Percentiles rank a stretch among this genome's conserved stretches.
Conservation (phyloP, 1,140 invertebrate species). For the Gonatopus flavifemur region DNA sequence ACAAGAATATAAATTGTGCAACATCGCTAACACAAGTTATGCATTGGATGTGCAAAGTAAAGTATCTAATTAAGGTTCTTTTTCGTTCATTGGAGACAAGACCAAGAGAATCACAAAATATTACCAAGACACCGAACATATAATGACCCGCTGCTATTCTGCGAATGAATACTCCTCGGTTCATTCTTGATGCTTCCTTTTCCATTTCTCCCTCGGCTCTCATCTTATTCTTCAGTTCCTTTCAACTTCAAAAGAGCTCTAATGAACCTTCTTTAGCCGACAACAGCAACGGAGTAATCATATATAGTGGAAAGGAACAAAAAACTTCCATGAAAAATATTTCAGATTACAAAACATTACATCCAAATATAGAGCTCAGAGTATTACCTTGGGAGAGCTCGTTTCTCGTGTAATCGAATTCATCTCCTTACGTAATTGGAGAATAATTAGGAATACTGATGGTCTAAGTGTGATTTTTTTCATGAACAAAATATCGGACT, state of each 20-base stretch:
- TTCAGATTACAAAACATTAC: too few relatives aligned
- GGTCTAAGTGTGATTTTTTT: too few relatives aligned
- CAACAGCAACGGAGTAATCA: too few relatives aligned
- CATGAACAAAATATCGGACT: too few relatives aligned
- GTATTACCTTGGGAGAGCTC: not conserved
- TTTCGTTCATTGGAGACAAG: not conserved
- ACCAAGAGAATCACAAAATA: slow-evolving; percentile 29
- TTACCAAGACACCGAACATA: slow-evolving; percentile 30
- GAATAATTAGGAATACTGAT: too few relatives aligned
- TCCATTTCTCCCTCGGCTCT: not conserved
- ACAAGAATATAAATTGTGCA: slow-evolving; percentile 31
- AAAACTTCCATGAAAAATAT: too few relatives aligned
- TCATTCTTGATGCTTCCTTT: not conserved
- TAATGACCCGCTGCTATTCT: slow-evolving; percentile 26
- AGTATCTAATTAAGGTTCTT: slow-evolving; percentile 34
- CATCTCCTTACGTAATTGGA: too few relatives aligned
- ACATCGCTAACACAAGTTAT: slow-evolving; percentile 29
- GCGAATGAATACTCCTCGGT: slow-evolving; percentile 25
- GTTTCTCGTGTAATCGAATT: too few relatives aligned
- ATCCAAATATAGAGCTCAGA: too few relatives aligned
- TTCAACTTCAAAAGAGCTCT: too few relatives aligned
- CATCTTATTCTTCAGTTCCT: not conserved
- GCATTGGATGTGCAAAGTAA: slow-evolving; percentile 32
- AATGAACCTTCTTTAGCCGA: too few relatives aligned
- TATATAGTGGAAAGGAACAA: too few relatives aligned